Evolutionary conservation across 2,113 vertebrate species (phyloP).

Genomic region (Ondatra zibethicus): DNA sequence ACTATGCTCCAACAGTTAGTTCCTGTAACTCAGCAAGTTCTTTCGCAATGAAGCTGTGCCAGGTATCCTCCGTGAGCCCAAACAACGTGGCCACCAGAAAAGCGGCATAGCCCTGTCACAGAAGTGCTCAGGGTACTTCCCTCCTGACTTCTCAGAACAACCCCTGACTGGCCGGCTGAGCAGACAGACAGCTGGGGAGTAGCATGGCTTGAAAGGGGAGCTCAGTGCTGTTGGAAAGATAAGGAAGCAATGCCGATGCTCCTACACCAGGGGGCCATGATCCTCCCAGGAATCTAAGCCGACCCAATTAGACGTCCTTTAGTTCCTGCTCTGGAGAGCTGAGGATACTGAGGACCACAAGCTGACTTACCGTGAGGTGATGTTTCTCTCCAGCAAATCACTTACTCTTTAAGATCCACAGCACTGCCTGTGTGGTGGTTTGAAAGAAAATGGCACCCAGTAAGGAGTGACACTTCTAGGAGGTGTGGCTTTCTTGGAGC

Average conservation of each 20-base stretch:
- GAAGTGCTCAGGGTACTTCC: not conserved
- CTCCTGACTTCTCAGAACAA: not conserved
- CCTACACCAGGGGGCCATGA: accelerated
- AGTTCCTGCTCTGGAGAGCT: not conserved
- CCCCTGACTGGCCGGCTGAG: accelerated
- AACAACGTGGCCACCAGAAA: not conserved
- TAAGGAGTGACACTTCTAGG: too few species aligned
- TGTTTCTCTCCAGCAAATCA: not conserved
- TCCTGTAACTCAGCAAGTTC: not conserved
- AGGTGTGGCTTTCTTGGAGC: too few species aligned
- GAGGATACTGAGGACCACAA: accelerated
- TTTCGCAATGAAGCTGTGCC: not conserved
- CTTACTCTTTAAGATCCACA: not conserved
- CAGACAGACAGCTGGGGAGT: not conserved
- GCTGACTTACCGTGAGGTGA: not conserved
- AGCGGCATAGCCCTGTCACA: not conserved
- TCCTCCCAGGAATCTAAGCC: not conserved
- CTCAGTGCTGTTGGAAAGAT: not conserved
- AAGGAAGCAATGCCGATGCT: not conserved
- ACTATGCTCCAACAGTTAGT: not conserved
- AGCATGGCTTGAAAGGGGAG: not conserved
- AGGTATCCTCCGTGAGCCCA: not conserved
- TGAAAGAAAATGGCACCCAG: too few species aligned
- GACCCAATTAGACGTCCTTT: not conserved
- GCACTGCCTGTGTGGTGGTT: too few species aligned